phyloP scores from a whole-genome alignment of 2,888 invertebrate species.

The Aphelenchoides bicaudatus region DNA sequence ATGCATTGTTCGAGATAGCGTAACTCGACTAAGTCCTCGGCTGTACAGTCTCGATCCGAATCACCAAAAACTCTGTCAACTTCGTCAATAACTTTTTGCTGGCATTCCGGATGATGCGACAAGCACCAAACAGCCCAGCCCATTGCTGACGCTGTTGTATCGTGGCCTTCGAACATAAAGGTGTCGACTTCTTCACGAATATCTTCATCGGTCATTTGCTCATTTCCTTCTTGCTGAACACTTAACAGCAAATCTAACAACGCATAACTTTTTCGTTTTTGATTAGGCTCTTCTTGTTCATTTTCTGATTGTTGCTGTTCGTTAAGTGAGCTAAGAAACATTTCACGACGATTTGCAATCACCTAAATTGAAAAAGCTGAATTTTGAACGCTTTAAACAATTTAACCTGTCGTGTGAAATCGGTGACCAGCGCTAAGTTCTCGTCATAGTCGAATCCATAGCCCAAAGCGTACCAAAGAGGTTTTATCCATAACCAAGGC shows the following conservation, averaged over 20 bases:
- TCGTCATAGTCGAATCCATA: slow-evolving; percentile 57
- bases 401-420: slow-evolving; percentile 41
- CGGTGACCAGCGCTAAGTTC: slow-evolving; percentile 41
- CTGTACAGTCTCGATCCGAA: slow-evolving; percentile 33
- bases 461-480: slow-evolving; percentile 67
- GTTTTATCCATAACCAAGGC: slow-evolving; percentile 67
- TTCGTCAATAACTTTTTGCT: slow-evolving; percentile 56
- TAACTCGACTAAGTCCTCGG: slow-evolving; percentile 37
- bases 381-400: not conserved
- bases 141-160: slow-evolving; percentile 63
- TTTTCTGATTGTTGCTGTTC: not conserved
- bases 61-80: slow-evolving; percentile 47
- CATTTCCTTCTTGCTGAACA: slow-evolving; percentile 54
- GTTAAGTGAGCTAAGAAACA: not conserved
- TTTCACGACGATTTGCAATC: slow-evolving; percentile 1
- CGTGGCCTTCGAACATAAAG: slow-evolving; percentile 65
- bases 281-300: not conserved
- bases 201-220: slow-evolving; percentile 60
- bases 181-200: slow-evolving; percentile 65
- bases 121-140: slow-evolving; percentile 63
- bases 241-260: slow-evolving; percentile 64
- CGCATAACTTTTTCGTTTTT: slow-evolving; percentile 49
- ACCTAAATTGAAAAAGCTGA: not conserved
- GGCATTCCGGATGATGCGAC: slow-evolving; percentile 61
- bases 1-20: slow-evolving; percentile 43